Conservation (phyloP, 2,888 invertebrate genomes). For the Agrochola lychnidis region DNA sequence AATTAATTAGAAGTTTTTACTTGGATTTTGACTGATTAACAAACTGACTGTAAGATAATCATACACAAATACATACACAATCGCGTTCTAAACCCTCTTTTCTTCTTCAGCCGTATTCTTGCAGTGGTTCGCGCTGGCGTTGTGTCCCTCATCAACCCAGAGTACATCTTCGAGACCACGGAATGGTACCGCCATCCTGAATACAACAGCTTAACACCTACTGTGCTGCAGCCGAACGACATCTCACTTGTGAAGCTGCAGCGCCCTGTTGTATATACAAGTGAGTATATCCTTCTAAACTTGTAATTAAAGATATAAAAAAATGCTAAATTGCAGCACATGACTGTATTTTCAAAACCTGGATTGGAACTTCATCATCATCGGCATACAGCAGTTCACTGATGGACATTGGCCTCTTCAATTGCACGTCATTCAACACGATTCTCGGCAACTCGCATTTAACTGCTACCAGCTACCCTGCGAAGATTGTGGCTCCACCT, state of each 20-base stretch:
- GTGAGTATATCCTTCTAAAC: not conserved
- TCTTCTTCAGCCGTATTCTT: not conserved
- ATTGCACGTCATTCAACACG: too few species aligned
- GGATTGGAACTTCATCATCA: too few species aligned
- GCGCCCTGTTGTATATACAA: conserved; percentile 30
- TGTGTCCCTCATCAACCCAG: conserved; percentile 18
- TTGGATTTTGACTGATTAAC: too few species aligned
- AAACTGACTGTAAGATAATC: not conserved
- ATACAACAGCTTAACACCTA: not conserved
- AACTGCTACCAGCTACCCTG: not conserved
- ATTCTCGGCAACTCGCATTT: not conserved
- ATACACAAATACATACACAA: not conserved
- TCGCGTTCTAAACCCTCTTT: not conserved
- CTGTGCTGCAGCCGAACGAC: not conserved
- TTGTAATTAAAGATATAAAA: not conserved
- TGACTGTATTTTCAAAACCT: not conserved
- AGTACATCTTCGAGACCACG: conserved; percentile 32
- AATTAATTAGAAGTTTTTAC: too few species aligned
- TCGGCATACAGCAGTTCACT: too few species aligned
- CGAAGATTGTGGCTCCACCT: not conserved
- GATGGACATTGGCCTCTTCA: too few species aligned
- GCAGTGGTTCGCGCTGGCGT: conserved; percentile 36
- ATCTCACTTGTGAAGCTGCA: conserved; percentile 25
- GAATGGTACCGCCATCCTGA: conserved; percentile 31
- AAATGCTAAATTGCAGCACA: not conserved